Evolutionary conservation across 2,888 invertebrate genomes (phyloP).

Genomic region (Globia sparganii): DNA sequence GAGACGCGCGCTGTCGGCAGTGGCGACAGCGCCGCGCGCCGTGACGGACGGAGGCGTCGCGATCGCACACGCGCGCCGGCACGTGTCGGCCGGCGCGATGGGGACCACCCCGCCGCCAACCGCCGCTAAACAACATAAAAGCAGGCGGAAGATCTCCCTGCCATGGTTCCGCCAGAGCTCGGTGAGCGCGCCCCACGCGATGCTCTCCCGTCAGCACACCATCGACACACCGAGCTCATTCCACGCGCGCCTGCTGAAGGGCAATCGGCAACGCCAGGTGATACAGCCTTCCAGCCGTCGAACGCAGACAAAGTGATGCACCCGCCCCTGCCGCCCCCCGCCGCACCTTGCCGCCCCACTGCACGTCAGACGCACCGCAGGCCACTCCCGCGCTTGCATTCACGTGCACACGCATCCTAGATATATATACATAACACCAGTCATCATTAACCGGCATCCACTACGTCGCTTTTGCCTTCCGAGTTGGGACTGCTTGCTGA

Average conservation of each 20-base stretch:
- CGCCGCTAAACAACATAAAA: constrained; percentile 91
- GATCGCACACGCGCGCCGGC: constrained; percentile 77
- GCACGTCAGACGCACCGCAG: constrained; percentile 57
- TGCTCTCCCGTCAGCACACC: constrained; percentile 95
- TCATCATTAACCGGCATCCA: constrained; percentile 40
- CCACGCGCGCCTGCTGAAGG: constrained; percentile 93
- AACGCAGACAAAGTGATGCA: constrained; percentile 57
- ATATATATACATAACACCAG: constrained; percentile 51
- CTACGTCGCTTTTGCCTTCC: constrained; percentile 38
- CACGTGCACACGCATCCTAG: constrained; percentile 64
- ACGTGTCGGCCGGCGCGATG: constrained; percentile 80
- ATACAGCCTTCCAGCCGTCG: constrained; percentile 69
- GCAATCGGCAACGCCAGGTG: constrained; percentile 91
- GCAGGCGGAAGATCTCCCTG: constrained; percentile 95
- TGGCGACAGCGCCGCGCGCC: constrained; percentile 81
- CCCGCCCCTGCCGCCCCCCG: constrained; percentile 50
- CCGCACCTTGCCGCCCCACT: constrained; percentile 48
- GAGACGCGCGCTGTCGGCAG: constrained; percentile 75
- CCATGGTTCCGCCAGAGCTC: constrained; percentile 97
- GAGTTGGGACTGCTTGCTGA: constrained; percentile 31
- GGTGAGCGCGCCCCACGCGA: constrained; percentile 93
- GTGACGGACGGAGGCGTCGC: constrained; percentile 81
- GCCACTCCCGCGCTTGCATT: constrained; percentile 73
- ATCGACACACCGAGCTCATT: constrained; percentile 97
- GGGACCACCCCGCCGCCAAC: constrained; percentile 78